Percentiles rank a stretch among this genome's conserved stretches.
phyloP scores from a whole-genome alignment of 53 echinoderm and acorn worm species.

The Antedon mediterranea region DNA sequence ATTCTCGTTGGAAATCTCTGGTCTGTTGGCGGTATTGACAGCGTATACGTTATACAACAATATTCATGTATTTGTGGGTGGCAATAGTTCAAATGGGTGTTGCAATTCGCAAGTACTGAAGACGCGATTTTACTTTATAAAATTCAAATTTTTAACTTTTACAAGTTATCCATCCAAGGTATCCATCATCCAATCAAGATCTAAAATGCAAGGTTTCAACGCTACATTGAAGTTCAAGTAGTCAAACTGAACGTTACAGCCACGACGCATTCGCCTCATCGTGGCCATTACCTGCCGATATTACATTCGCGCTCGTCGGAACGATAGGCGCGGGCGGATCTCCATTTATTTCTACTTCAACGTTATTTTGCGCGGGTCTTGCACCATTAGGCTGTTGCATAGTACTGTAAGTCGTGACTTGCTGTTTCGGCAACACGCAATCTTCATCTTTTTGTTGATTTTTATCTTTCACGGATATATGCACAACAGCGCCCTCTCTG shows the following conservation, averaged over 20 bases:
- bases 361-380: not conserved
- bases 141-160: no score
- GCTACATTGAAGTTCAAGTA: no score
- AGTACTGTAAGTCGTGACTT: not conserved
- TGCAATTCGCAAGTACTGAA: no score
- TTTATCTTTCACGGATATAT: not conserved
- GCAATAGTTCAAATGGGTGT: no score
- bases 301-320: not conserved
- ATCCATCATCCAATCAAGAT: no score
- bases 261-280: not conserved
- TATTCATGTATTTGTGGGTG: no score
- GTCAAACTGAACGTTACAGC: not conserved
- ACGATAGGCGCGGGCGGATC: not conserved
- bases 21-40: no score
- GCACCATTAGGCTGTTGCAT: not conserved
- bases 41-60: no score
- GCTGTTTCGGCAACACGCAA: not conserved
- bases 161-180: no score
- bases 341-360: not conserved
- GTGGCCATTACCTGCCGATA: not conserved
- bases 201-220: no score
- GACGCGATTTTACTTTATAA: no score
- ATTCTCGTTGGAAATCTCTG: no score
- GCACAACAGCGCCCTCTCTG: not conserved
- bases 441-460: not conserved